Evolutionary conservation across 1,140 invertebrate species (phyloP).

Genomic region (Pararge aegeria): DNA sequence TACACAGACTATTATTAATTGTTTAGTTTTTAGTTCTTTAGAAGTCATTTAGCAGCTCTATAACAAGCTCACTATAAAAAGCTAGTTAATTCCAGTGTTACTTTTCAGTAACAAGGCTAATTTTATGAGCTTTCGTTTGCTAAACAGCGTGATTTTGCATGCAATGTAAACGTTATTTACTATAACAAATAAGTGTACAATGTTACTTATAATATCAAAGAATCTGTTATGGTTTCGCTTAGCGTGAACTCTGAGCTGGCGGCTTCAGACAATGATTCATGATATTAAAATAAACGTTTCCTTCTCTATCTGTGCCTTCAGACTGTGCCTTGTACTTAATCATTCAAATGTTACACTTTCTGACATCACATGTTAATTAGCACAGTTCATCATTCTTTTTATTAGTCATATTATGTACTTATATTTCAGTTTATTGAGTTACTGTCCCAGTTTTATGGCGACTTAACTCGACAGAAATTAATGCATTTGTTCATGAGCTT

Average conservation of each 20-base stretch:
- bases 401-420: conserved; percentile 18
- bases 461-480: too few species aligned
- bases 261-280: conserved; percentile 52
- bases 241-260: conserved; percentile 35
- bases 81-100: too few species aligned
- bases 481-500: too few species aligned
- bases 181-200: conserved; percentile 1
- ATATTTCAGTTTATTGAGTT: conserved; percentile 2
- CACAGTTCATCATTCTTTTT: conserved; percentile 20
- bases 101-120: too few species aligned
- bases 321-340: conserved; percentile 46
- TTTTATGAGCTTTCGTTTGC: neutral
- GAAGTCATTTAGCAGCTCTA: too few species aligned
- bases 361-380: conserved; percentile 38
- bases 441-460: neutral
- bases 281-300: conserved; percentile 61
- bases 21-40: too few species aligned
- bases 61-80: too few species aligned
- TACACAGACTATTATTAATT: too few species aligned
- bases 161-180: neutral
- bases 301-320: conserved; percentile 47
- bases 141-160: neutral
- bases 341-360: conserved; percentile 37
- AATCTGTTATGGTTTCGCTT: conserved; percentile 34
- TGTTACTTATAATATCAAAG: conserved; percentile 33